phyloP scores from a whole-genome alignment of 2,797 vertebrate genomes.

The Dicrostonyx torquatus region DNA sequence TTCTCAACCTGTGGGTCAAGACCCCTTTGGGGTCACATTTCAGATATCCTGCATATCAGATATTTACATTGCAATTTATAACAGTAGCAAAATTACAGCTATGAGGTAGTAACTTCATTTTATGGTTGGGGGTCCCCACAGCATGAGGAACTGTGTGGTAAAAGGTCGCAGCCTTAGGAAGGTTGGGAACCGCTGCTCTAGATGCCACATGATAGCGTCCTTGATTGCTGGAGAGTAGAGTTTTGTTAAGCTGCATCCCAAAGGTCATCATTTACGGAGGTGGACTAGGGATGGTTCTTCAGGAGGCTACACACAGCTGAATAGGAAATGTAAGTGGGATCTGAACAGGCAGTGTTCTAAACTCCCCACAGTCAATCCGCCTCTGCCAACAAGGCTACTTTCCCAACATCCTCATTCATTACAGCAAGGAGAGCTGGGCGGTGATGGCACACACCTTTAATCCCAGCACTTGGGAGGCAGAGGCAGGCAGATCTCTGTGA shows the following conservation, averaged over 20 bases:
- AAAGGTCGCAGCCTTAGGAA: background rate
- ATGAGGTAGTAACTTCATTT: background rate
- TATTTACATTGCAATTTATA: background rate
- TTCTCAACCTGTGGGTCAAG: background rate
- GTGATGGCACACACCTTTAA: too few species aligned
- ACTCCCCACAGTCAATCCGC: background rate
- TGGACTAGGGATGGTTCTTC: background rate
- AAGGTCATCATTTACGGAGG: background rate
- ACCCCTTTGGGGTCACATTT: background rate
- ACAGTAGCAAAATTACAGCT: background rate
- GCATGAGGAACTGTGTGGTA: background rate
- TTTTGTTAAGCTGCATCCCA: background rate
- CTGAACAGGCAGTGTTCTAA: background rate
- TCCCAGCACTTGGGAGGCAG: too few species aligned
- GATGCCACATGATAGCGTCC: background rate
- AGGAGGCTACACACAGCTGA: too few species aligned
- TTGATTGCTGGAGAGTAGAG: background rate
- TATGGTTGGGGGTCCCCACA: background rate
- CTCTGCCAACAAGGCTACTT: background rate
- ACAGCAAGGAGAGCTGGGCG: background rate
- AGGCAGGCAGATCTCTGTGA: too few species aligned
- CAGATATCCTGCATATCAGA: too few species aligned
- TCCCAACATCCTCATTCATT: background rate
- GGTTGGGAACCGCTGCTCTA: too few species aligned
- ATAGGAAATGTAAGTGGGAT: background rate